Evolutionary conservation across 1,140 invertebrate species (phyloP).

Genomic region (Rhynchophorus ferrugineus): DNA sequence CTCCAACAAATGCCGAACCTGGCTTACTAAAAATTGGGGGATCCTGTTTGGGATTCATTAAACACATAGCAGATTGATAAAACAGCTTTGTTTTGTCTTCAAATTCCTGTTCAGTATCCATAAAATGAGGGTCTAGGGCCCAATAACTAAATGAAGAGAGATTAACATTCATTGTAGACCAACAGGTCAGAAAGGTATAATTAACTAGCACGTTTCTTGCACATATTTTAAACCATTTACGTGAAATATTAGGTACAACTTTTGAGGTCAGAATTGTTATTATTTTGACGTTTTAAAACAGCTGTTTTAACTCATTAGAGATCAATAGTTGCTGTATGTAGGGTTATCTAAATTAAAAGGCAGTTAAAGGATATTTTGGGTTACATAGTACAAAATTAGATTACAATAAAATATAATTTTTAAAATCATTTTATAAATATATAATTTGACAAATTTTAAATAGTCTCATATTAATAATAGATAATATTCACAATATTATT

Average conservation of each 20-base stretch:
- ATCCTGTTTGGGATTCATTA: conserved; percentile 15
- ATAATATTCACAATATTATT: no score
- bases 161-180: conserved; percentile 8
- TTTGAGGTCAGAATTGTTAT: background rate
- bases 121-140: conserved; percentile 14
- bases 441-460: no score
- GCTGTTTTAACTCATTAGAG: background rate
- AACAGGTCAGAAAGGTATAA: background rate
- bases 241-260: background rate
- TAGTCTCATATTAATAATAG: no score
- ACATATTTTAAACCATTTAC: background rate
- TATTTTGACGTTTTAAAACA: conserved; percentile 1
- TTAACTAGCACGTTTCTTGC: background rate
- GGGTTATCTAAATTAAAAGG: background rate
- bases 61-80: conserved; percentile 14
- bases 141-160: conserved; percentile 8
- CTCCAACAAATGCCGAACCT: background rate
- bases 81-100: conserved; percentile 11
- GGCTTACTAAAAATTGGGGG: conserved; percentile 7
- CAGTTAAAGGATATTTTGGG: no score
- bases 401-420: no score
- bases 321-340: background rate
- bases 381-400: no score
- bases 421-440: no score
- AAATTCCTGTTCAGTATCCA: conserved; percentile 1